A percentile compares a stretch with the other conserved stretches of the same genome.
Conservation (phyloP, 2,113 vertebrate genomes). For the Sturnira hondurensis region DNA sequence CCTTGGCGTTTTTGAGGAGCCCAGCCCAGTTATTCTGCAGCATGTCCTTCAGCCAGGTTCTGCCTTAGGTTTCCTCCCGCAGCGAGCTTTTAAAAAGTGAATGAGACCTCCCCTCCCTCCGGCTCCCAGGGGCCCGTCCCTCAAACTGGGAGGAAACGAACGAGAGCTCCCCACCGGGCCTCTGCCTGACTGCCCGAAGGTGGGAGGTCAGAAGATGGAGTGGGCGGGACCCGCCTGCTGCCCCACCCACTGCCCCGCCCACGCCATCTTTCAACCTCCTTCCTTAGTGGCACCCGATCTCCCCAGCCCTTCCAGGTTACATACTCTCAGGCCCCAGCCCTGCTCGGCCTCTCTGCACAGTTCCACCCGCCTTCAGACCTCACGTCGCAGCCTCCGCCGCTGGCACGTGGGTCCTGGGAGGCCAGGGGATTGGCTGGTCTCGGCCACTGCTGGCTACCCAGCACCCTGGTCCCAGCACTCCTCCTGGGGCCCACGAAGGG, state of each 20-base stretch:
- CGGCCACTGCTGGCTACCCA: background rate
- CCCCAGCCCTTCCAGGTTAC: fast-evolving
- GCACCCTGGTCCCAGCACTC: background rate
- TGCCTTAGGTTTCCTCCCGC: background rate
- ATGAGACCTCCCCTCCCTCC: background rate
- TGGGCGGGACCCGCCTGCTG: background rate
- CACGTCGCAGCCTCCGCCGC: background rate
- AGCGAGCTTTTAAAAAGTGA: background rate
- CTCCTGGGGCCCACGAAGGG: background rate
- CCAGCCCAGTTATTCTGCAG: background rate
- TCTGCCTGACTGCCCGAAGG: background rate
- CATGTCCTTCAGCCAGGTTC: background rate
- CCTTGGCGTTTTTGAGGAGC: background rate
- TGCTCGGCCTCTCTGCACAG: background rate
- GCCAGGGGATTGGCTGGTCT: background rate
- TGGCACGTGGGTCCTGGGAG: background rate
- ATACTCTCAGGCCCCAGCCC: background rate
- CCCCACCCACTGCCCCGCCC: background rate
- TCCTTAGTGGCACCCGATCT: background rate
- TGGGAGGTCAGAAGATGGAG: no score
- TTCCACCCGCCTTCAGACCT: fast-evolving
- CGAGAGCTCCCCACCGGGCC: background rate
- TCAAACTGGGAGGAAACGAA: background rate
- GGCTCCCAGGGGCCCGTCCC: background rate
- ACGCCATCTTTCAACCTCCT: background rate